Conservation (phyloP, 2,888 invertebrate genomes). For the Drosophila seclusa region DNA sequence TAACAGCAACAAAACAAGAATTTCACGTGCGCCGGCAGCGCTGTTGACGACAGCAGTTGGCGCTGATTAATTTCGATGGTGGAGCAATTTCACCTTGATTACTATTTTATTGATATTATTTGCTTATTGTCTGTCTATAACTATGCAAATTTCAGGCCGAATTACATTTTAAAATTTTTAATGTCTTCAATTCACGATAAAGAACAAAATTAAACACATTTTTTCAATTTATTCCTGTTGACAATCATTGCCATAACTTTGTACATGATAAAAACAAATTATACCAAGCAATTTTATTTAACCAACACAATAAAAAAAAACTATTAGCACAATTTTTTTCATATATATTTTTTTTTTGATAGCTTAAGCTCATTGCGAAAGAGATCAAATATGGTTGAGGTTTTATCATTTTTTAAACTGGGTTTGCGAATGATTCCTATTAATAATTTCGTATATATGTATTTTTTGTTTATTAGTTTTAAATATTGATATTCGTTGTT, state of each 20-base stretch:
- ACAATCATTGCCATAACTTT: neutral
- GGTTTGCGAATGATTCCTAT: neutral
- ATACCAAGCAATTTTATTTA: neutral
- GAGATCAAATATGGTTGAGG: neutral
- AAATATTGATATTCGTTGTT: neutral
- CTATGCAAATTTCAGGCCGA: neutral
- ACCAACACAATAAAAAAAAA: neutral
- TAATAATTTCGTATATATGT: neutral
- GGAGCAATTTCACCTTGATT: slow-evolving; percentile 40
- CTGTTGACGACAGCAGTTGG: slow-evolving; percentile 7
- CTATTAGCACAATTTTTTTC: neutral
- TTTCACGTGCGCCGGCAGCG: slow-evolving; percentile 24
- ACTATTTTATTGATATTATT: slow-evolving; percentile 5
- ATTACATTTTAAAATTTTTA: neutral
- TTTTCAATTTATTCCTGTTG: neutral
- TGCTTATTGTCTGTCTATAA: neutral
- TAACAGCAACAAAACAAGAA: slow-evolving; percentile 15
- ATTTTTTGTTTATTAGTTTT: neutral
- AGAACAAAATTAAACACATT: neutral
- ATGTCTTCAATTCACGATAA: neutral
- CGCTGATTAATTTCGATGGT: slow-evolving; percentile 33
- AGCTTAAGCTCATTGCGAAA: neutral
- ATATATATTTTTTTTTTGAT: neutral
- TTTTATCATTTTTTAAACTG: neutral
- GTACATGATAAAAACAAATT: neutral